Percentiles rank a stretch among this genome's conserved stretches.
Conservation (phyloP, 2,797 vertebrate genomes). For the Xiphophorus birchmanni region DNA sequence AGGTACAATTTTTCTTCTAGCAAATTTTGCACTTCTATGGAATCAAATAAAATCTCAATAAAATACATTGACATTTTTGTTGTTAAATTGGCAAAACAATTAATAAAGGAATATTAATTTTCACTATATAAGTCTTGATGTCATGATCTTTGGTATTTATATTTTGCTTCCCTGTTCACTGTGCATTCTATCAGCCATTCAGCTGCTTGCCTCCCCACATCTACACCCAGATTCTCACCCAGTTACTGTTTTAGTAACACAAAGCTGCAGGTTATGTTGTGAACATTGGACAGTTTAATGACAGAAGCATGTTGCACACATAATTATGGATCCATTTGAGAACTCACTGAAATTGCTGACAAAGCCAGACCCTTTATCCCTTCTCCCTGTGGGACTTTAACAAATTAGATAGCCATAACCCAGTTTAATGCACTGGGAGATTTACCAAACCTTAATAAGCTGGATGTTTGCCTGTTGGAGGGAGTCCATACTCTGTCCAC, state of each 20-base stretch:
- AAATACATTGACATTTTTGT: background rate
- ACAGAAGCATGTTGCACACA: slow-evolving; percentile 15
- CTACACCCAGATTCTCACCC: background rate
- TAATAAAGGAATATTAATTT: background rate
- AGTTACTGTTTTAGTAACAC: slow-evolving; percentile 6
- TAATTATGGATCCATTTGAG: background rate
- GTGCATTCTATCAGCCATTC: background rate
- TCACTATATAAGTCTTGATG: background rate
- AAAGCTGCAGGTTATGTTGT: slow-evolving; percentile 12
- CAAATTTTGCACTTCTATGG: background rate
- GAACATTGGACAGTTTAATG: slow-evolving; percentile 34
- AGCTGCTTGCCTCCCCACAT: background rate
- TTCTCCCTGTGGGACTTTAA: background rate
- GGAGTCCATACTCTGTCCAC: slow-evolving; percentile 24
- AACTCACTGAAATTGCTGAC: slow-evolving; percentile 3
- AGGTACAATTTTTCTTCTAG: background rate
- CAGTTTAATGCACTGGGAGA: slow-evolving; percentile 18
- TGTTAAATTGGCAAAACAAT: background rate
- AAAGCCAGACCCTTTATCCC: background rate
- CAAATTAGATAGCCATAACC: slow-evolving; percentile 1
- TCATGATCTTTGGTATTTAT: background rate
- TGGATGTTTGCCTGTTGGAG: slow-evolving; percentile 28
- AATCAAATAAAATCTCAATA: background rate
- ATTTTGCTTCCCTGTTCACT: background rate
- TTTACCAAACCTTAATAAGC: background rate